Base-by-base conservation (phyloP, 2,113 vertebrate species). In the Labeo rohita region DNA sequence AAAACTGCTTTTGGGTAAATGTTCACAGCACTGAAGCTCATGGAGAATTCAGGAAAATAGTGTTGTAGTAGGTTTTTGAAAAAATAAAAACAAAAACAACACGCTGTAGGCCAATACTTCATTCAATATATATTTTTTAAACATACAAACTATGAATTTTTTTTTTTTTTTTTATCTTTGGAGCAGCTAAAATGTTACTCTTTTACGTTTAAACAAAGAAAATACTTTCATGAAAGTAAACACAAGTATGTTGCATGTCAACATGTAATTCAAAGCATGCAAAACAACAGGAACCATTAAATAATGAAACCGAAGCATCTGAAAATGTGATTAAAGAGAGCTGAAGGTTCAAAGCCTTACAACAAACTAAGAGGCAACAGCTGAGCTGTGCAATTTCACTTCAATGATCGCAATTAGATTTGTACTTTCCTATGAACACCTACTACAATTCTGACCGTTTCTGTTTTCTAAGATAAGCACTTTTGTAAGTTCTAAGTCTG, bases 201-300 rank as follows among this genome's bases (percentile, higher is more conserved):
- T 80, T 61, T 56, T 66, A 78, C 47, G 16, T 73, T 87, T 81
- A 86, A 84, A 49, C 68, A 54, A 79, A 63, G 45, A 82, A 74
- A 81, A 65, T 28, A 81, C 61, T 85, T 59, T 81, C 84, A 79
- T 45, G 13, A 78, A 80, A 83, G 81, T 65, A 36, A 59, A 82
- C 85, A 82, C 85, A 74, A 12, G 56, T 59, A 16, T 11, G 75
- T 80, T 80, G 34, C 34, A 61, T 78, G 66, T 83, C 61, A 83
- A 85, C 73, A 79, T 52, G 56, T 47, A 34, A 85, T 49, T 73
- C 36, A 66, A 76, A 79, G 52, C 88, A 89, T 89, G 85, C 85
- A 81, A 70, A 84, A 81, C 28, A 43, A 52, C 28, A 36, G 56
- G n/a, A 73, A 77, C 52, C 43, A 82, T 63, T 82, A 54, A 70